These are phyloP conservation scores for Digitonthophagus gazella DNA, from an alignment of 2,888 invertebrate species.

Conservation along the genomic window DNA sequence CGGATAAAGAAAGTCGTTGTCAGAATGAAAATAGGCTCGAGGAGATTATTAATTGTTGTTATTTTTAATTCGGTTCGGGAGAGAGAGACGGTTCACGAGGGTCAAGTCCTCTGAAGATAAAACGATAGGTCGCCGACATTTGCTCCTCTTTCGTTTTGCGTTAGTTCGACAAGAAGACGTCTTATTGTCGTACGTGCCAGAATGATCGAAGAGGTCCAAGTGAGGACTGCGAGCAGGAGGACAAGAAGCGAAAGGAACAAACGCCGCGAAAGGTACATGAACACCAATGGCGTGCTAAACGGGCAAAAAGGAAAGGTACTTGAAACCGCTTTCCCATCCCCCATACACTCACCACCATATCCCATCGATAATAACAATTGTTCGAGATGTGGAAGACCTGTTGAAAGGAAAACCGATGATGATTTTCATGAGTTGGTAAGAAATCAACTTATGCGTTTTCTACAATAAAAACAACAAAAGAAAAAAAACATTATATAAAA, in stretches of 20 bases:
- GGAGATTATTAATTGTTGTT: constrained; percentile 18
- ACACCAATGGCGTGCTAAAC: constrained; percentile 32
- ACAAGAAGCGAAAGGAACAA: constrained; percentile 45
- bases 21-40: no score
- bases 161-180: neutral
- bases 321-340: constrained; percentile 7
- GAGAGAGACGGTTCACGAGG: constrained; percentile 15
- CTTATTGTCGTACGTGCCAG: constrained; percentile 9
- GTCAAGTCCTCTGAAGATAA: constrained; percentile 33
- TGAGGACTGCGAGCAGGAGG: constrained; percentile 40
- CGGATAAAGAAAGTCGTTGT: no score
- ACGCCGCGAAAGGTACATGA: constrained; percentile 44
- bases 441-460: neutral
- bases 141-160: constrained; percentile 9
- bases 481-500: no score
- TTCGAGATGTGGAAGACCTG: constrained; percentile 25
- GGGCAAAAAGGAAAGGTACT: neutral
- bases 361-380: constrained; percentile 26
- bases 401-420: constrained; percentile 9
- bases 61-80: constrained; percentile 16
- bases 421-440: constrained; percentile 11
- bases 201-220: constrained; percentile 42
- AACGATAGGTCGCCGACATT: constrained; percentile 30
- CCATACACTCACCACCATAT: constrained; percentile 12
- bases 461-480: neutral